Base-by-base conservation (phyloP, 2,888 invertebrate species). In the Eristalis pertinax region DNA sequence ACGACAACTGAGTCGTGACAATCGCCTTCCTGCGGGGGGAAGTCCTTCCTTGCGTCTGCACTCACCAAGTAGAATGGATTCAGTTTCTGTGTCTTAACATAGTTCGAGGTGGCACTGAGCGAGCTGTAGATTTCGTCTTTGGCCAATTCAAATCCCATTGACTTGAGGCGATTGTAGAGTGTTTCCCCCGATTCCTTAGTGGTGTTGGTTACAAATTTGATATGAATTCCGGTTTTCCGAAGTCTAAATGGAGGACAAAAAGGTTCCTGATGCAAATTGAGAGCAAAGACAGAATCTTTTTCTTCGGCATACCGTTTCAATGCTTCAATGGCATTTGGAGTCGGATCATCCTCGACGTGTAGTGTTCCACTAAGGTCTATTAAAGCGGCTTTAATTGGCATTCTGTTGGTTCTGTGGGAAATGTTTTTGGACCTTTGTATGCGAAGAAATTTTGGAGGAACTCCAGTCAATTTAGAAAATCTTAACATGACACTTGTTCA, bases 201-300 rank as follows among this genome's bases (percentile, higher is more conserved):
- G 0, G 97, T 97, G 90, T 98, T 98, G 11, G 97, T 97, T 0
- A 97, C 96, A 93, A 97, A 98, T 92, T 95, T 96, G 11, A 97
- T 93, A 32, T 92, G 91, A 0, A 96, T 89, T 72, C 94, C 94
- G 15, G 94, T 92, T n/a, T 92, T 90, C 58, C 95, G 93, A 74
- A 96, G 93, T 90, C 96, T 96, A 19, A n/a, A 1, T 2, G n/a
- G 8, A 19, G 19, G 1, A 19, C 1, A 50, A 50, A n/a, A n/a
- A 50, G 1, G 15, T 50, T n/a, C 13, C 11, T 11, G 11, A 35
- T 35, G 4, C n/a, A n/a, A 7, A 5, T 7, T n/a, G n/a, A n/a
- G 7, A 8, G 8, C 2, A 8, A 50, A 19, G 19, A 7, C 50
- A n/a, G 32, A 10, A 5, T 50, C 7, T 0, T 11, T 19, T 24